Conservation (phyloP, 2,888 invertebrate genomes). For the Dorcus hopei region DNA sequence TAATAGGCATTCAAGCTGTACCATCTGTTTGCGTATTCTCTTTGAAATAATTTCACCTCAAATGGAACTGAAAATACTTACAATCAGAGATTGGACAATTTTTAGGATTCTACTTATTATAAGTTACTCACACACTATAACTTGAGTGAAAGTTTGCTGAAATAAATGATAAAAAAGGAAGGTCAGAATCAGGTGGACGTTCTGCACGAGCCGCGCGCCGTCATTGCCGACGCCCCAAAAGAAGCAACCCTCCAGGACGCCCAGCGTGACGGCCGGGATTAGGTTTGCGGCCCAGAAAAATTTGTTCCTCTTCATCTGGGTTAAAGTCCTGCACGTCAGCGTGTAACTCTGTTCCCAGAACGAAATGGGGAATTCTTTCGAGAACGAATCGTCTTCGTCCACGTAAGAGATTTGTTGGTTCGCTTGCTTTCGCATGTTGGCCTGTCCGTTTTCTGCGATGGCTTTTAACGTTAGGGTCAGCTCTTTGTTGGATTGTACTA, state of each 20-base stretch:
- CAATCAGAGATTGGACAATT: neutral
- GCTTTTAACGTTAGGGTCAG: slow-evolving; percentile 37
- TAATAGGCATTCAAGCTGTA: slow-evolving; percentile 64
- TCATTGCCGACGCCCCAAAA: slow-evolving; percentile 14
- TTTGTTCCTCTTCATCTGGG: slow-evolving; percentile 11
- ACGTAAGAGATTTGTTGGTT: neutral
- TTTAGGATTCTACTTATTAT: no score
- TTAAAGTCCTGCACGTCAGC: slow-evolving; percentile 3
- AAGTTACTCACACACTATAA: slow-evolving; percentile 26
- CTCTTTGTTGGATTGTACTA: slow-evolving; percentile 40
- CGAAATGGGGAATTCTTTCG: slow-evolving; percentile 29
- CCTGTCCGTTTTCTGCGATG: slow-evolving; percentile 47
- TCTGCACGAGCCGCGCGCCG: slow-evolving; percentile 6
- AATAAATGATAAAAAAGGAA: slow-evolving; percentile 13
- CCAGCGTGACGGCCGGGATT: slow-evolving; percentile 11
- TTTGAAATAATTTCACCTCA: slow-evolving; percentile 57
- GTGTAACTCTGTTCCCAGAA: slow-evolving; percentile 12
- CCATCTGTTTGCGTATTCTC: slow-evolving; percentile 68
- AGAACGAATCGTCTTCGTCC: slow-evolving; percentile 16
- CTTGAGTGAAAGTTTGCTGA: slow-evolving; percentile 8
- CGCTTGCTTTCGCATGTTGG: slow-evolving; percentile 29
- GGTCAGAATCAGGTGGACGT: slow-evolving; percentile 11
- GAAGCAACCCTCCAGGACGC: slow-evolving; percentile 4
- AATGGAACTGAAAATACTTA: slow-evolving; percentile 54
- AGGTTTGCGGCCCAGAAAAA: slow-evolving; percentile 36